Conservation (phyloP, 2,113 vertebrate species). For the Galeopterus variegatus region DNA sequence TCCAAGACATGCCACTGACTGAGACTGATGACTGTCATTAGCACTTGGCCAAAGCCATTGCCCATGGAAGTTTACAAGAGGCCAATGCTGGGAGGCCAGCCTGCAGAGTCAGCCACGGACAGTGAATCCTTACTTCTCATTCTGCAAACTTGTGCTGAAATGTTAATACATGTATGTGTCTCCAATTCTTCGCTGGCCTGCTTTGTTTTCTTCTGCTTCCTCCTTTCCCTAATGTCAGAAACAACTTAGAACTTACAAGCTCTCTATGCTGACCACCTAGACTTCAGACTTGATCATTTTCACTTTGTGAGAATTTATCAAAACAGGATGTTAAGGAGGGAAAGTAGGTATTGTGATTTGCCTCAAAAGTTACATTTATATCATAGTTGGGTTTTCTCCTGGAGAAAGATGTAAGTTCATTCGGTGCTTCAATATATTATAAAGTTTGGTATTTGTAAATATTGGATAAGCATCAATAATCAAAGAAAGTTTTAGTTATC, state of each 20-base stretch:
- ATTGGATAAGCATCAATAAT: background rate
- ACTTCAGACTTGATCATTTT: background rate
- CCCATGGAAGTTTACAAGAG: background rate
- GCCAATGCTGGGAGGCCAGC: background rate
- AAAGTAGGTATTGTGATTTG: background rate
- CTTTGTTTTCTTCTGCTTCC: background rate
- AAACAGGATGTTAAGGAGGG: background rate
- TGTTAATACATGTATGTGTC: rapidly evolving
- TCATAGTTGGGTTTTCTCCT: background rate
- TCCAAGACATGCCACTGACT: background rate
- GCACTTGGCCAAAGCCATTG: no score
- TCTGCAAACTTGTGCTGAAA: background rate
- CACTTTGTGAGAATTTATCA: background rate
- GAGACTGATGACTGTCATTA: background rate
- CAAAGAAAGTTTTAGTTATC: background rate
- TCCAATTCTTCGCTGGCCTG: background rate
- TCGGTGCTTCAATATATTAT: background rate
- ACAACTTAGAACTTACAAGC: background rate
- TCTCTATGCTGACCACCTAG: no score
- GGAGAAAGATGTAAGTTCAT: background rate
- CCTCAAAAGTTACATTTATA: background rate
- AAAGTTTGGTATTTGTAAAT: background rate
- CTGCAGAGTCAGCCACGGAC: no score
- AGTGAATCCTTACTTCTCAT: rapidly evolving
- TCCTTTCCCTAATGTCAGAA: no score